These are phyloP conservation scores for Sebastes goodei DNA, from an alignment of 2,797 vertebrate genomes.

Conservation along the genomic window DNA sequence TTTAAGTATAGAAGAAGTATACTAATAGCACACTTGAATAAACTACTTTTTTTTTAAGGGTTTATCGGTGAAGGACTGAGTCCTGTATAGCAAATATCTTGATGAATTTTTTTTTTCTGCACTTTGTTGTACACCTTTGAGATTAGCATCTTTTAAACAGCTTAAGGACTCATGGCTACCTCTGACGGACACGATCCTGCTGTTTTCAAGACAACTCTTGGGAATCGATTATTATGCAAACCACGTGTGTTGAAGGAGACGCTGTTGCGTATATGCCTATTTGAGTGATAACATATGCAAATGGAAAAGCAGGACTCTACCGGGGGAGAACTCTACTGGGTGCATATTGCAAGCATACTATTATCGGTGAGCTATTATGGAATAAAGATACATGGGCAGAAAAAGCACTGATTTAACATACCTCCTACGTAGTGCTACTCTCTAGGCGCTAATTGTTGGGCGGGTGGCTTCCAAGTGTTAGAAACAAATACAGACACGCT, in stretches of 20 bases:
- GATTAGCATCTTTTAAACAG: background rate
- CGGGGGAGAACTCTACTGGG: background rate
- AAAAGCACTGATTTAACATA: background rate
- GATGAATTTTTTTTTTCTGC: background rate
- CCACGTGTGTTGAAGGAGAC: background rate
- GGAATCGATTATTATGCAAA: background rate
- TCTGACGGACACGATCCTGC: background rate
- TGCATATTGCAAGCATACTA: background rate
- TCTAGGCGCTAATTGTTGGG: background rate
- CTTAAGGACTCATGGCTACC: background rate
- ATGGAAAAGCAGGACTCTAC: background rate
- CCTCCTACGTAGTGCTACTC: background rate
- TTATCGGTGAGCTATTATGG: background rate
- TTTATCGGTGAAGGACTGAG: background rate
- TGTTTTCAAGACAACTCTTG: background rate
- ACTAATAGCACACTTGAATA: too few relatives aligned
- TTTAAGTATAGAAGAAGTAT: too few relatives aligned
- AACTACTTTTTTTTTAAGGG: too few relatives aligned
- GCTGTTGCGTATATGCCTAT: background rate
- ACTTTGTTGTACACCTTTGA: background rate
- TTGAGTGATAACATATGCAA: background rate
- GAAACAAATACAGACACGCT: background rate
- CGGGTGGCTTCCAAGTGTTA: background rate
- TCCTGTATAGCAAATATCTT: background rate
- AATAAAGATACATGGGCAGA: background rate